A percentile compares a stretch with the other conserved stretches of the same genome.
These are phyloP conservation scores for Cetonia aurata DNA, from an alignment of 2,888 invertebrate species.

Conservation along the genomic window DNA sequence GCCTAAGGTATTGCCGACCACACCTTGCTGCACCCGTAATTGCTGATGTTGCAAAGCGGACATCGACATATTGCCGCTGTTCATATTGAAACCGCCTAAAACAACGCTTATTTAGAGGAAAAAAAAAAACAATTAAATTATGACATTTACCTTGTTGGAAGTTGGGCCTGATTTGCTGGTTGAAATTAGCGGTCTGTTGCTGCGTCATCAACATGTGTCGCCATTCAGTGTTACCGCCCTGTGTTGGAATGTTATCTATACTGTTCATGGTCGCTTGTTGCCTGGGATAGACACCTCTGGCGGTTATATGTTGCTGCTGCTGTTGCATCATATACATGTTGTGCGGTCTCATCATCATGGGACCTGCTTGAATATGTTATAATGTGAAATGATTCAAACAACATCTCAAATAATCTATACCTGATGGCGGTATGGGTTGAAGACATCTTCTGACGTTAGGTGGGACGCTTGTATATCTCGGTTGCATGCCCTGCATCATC, in stretches of 20 bases:
- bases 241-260: constrained; percentile 65
- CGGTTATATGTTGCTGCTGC: constrained; percentile 66
- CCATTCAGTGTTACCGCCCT: constrained; percentile 70
- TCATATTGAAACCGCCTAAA: constrained; percentile 46
- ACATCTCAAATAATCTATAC: constrained; percentile 61
- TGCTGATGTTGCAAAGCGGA: constrained; percentile 58
- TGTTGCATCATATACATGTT: constrained; percentile 72
- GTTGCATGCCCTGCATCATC: constrained; percentile 63
- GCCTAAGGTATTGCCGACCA: constrained; percentile 38
- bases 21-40: constrained; percentile 47
- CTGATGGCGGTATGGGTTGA: constrained; percentile 79
- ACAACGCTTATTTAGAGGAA: neutral
- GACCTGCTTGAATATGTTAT: constrained; percentile 64
- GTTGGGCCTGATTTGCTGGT: constrained; percentile 68
- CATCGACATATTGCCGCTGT: constrained; percentile 60
- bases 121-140: neutral
- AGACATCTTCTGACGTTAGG: constrained; percentile 73
- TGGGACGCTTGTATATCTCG: constrained; percentile 64
- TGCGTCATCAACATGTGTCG: constrained; percentile 75
- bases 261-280: constrained; percentile 71
- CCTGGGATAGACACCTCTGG: constrained; percentile 67
- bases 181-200: constrained; percentile 68
- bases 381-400: constrained; percentile 23
- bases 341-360: constrained; percentile 80
- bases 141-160: constrained; percentile 67